Conservation (phyloP, 2,113 vertebrate genomes). For the Oryzias woworae region DNA sequence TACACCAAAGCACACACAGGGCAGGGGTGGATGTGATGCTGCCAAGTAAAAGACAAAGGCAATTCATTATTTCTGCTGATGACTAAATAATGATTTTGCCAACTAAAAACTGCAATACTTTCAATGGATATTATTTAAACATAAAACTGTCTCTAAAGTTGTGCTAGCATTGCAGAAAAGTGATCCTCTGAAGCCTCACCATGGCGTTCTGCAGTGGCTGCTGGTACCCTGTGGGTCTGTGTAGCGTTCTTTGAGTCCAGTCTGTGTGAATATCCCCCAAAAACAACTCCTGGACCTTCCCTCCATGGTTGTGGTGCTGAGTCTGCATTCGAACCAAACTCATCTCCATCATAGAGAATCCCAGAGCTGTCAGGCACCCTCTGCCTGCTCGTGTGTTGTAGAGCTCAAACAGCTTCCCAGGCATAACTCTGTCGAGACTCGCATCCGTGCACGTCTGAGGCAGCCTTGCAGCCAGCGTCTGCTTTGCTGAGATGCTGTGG, state of each 20-base stretch:
- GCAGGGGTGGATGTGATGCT: slow-evolving; percentile 88
- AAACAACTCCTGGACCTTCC: slow-evolving; percentile 84
- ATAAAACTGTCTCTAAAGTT: too few species aligned
- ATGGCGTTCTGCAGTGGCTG: slow-evolving; percentile 85
- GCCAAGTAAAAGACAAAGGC: slow-evolving; percentile 13
- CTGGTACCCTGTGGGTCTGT: slow-evolving; percentile 88
- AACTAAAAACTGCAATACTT: too few species aligned
- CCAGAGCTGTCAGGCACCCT: slow-evolving; percentile 78
- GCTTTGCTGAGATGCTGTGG: slow-evolving; percentile 79
- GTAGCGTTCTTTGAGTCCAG: slow-evolving; percentile 79
- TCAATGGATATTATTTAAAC: too few species aligned
- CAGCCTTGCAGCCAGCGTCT: slow-evolving; percentile 68
- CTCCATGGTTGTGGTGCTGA: slow-evolving; percentile 70
- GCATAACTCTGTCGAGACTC: slow-evolving; percentile 67
- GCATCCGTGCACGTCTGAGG: slow-evolving; percentile 70
- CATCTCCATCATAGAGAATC: slow-evolving; percentile 89
- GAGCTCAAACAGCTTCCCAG: slow-evolving; percentile 80
- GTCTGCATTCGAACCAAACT: slow-evolving; percentile 83
- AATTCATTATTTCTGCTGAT: not conserved
- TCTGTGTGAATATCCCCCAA: slow-evolving; percentile 89
- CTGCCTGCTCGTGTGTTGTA: slow-evolving; percentile 75
- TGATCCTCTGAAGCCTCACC: slow-evolving; percentile 74
- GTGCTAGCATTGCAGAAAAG: not conserved
- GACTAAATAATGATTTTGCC: too few species aligned
- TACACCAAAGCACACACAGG: slow-evolving; percentile 82